Percentiles rank a stretch among this genome's conserved stretches.
These are phyloP conservation scores for Microcebus tavaratra DNA, from an alignment of 2,113 vertebrate genomes.

Conservation along the genomic window DNA sequence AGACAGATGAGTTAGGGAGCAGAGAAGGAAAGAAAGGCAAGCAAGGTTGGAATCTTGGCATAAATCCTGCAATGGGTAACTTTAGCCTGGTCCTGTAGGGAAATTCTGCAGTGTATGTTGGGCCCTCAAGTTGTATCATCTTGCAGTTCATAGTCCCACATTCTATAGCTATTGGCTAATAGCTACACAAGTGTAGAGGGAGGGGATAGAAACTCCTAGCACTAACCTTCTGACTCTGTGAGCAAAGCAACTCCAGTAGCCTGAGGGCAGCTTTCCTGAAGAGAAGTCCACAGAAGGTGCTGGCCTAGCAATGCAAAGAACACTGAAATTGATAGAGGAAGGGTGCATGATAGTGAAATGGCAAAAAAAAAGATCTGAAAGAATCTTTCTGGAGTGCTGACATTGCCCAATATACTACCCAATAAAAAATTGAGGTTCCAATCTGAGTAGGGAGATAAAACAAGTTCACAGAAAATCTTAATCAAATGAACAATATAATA, in stretches of 20 bases:
- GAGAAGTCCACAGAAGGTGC: not conserved
- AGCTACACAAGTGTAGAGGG: not conserved
- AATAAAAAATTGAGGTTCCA: not conserved
- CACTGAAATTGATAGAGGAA: not conserved
- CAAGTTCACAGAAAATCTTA: not conserved
- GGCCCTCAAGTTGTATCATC: not conserved
- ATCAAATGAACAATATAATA: slow-evolving; percentile 3
- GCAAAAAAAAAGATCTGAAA: not conserved
- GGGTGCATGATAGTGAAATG: not conserved
- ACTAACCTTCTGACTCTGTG: not conserved
- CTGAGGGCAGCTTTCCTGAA: not conserved
- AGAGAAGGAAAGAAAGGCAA: not conserved
- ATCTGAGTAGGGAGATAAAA: not conserved
- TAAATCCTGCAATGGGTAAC: not conserved
- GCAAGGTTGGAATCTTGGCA: not conserved
- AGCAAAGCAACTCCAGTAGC: not conserved
- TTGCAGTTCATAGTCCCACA: not conserved
- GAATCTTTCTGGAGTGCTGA: not conserved
- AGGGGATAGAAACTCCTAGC: not conserved
- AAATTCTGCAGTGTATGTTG: not conserved
- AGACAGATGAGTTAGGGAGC: not conserved
- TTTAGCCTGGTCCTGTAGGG: not conserved
- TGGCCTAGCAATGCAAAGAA: not conserved
- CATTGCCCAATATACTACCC: not conserved
- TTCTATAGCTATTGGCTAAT: not conserved